A percentile compares a stretch with the other conserved stretches of the same genome.
Conservation (phyloP, 37 sponge, comb jelly and placozoan genomes). For the Aphrocallistes beatrix region DNA sequence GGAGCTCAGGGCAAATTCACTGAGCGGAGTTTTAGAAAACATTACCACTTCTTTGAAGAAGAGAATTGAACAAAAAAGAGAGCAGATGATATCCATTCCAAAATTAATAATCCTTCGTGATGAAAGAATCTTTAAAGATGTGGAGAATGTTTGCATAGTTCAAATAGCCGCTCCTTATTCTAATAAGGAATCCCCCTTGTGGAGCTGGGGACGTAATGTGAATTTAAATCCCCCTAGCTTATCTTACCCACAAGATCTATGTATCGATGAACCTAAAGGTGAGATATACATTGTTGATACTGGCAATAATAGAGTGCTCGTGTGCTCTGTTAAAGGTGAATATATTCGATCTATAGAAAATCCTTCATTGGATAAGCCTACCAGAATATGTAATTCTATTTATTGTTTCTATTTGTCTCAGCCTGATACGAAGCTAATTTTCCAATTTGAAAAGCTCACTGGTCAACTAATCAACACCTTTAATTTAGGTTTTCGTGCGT, state of each 20-base stretch:
- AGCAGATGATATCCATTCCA: neutral
- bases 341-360: neutral
- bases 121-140: neutral
- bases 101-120: neutral
- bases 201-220: neutral
- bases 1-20: neutral
- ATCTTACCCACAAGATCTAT: constrained; percentile 4
- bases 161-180: neutral
- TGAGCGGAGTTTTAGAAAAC: neutral
- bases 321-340: neutral
- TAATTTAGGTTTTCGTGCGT: neutral
- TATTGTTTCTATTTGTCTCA: neutral
- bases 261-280: neutral
- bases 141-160: neutral
- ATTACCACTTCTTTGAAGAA: neutral
- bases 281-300: neutral
- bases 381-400: neutral
- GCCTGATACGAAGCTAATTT: neutral
- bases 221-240: neutral
- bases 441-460: neutral
- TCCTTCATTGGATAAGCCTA: neutral
- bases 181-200: neutral
- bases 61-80: neutral
- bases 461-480: neutral
- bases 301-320: neutral